These are phyloP conservation scores for Latrodectus geometricus DNA, from an alignment of 1,140 invertebrate species.

Conservation along the genomic window DNA sequence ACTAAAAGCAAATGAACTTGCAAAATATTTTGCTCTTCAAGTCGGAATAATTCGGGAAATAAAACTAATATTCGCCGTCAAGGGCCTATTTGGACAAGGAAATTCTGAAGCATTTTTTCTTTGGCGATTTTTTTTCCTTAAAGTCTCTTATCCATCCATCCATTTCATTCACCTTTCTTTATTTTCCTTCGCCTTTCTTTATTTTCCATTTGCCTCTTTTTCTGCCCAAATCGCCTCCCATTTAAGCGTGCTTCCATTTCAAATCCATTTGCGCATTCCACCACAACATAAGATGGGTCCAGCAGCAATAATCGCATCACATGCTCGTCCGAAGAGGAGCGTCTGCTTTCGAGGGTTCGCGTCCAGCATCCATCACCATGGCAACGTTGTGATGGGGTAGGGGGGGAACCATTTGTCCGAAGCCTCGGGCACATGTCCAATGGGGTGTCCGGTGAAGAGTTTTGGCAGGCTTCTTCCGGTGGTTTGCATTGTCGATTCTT, in stretches of 20 bases:
- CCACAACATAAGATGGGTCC: constrained; percentile 30
- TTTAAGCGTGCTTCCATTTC: constrained; percentile 22
- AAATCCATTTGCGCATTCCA: constrained; percentile 20
- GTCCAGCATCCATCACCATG: constrained; percentile 46
- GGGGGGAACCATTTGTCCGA: constrained; percentile 12
- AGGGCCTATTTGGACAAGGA: background rate
- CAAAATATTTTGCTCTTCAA: too few species aligned
- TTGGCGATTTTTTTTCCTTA: background rate
- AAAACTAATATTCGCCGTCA: too few species aligned
- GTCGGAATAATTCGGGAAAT: too few species aligned
- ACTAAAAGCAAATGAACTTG: too few species aligned
- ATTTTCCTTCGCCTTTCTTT: constrained; percentile 11
- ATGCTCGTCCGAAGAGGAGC: constrained; percentile 17
- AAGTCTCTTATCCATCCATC: background rate
- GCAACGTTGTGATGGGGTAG: constrained; percentile 14
- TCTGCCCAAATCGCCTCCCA: constrained; percentile 19
- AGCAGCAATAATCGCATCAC: constrained; percentile 49
- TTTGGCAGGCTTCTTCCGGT: constrained; percentile 51
- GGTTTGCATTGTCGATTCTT: constrained; percentile 15
- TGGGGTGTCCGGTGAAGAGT: constrained; percentile 31
- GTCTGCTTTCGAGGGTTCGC: constrained; percentile 37
- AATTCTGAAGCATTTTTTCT: background rate
- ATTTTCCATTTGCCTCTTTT: constrained; percentile 1
- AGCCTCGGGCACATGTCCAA: constrained; percentile 44
- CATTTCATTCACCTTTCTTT: constrained; percentile 15